These are phyloP conservation scores for Larimichthys crocea DNA, from an alignment of 2,113 vertebrate genomes.

Conservation along the genomic window DNA sequence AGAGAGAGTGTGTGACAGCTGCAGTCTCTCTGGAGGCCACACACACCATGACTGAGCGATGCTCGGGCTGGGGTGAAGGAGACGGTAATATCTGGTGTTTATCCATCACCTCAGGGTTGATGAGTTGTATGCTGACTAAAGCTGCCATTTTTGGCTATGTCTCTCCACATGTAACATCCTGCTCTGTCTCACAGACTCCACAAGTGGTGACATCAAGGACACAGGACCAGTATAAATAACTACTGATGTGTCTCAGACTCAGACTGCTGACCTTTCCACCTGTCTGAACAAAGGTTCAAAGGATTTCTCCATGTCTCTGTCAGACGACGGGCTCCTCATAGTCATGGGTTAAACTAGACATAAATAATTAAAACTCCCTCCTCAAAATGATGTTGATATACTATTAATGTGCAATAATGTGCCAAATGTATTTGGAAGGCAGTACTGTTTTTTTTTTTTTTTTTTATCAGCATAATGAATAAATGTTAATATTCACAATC, in stretches of 20 bases:
- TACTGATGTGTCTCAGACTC: background rate
- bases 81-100: constrained; percentile 35
- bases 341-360: background rate
- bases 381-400: too few species aligned
- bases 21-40: constrained; percentile 43
- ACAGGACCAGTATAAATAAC: background rate
- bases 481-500: too few species aligned
- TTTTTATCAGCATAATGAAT: too few species aligned
- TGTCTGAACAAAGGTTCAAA: background rate
- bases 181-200: background rate
- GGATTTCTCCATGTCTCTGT: background rate
- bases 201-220: background rate
- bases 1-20: constrained; percentile 43
- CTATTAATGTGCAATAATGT: too few species aligned
- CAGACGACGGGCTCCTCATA: background rate
- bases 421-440: too few species aligned
- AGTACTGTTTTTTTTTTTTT: too few species aligned
- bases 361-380: too few species aligned
- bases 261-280: background rate
- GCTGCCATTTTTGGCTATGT: background rate
- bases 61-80: constrained; percentile 14
- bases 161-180: background rate
- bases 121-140: constrained; percentile 15
- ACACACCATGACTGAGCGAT: constrained; percentile 25
- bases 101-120: constrained; percentile 27